A percentile compares a stretch with the other conserved stretches of the same genome.
Conservation (phyloP, 2,888 invertebrate genomes). For the Folsomia candida region DNA sequence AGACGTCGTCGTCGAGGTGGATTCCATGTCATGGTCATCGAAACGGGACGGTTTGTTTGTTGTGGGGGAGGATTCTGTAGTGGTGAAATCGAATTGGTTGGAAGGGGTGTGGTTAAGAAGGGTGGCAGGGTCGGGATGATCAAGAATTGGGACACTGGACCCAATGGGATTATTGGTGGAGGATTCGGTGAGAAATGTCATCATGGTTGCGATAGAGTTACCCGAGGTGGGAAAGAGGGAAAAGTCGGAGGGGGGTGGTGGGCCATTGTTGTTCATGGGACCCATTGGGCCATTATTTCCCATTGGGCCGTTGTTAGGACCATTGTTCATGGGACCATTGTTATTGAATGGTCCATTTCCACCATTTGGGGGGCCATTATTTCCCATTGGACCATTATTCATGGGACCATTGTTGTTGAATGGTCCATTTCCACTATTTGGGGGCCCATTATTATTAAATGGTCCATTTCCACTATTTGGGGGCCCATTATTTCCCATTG, state of each 20-base stretch:
- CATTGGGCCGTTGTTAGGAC: slow-evolving; percentile 1
- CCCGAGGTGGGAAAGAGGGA: not conserved
- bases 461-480: slow-evolving; percentile 2
- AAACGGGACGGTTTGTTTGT: not conserved
- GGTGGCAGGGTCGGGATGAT: not conserved
- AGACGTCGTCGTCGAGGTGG: not conserved
- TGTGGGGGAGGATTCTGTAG: not conserved
- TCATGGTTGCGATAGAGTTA: slow-evolving; percentile 6
- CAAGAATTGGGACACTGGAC: not conserved
- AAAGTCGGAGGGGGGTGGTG: not conserved
- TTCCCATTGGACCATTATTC: not conserved
- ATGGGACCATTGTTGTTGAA: not conserved
- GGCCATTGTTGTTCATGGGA: not conserved
- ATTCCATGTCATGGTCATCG: not conserved
- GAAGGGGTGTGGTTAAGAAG: not conserved
- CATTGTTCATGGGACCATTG: slow-evolving; percentile 15
- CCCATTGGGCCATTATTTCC: slow-evolving; percentile 13
- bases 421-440: not conserved
- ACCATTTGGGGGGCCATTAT: slow-evolving; percentile 5
- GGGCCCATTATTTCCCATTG: slow-evolving; percentile 16
- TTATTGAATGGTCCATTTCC: not conserved
- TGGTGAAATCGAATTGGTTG: not conserved
- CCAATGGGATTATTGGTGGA: slow-evolving; percentile 8
- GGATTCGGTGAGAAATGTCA: slow-evolving; percentile 10
- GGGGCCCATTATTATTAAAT: not conserved